Evolutionary conservation across 2,113 vertebrate genomes (phyloP), one percentile per base, ranked within the genome.

Genomic region (Craseonycteris thonglongyai): DNA sequence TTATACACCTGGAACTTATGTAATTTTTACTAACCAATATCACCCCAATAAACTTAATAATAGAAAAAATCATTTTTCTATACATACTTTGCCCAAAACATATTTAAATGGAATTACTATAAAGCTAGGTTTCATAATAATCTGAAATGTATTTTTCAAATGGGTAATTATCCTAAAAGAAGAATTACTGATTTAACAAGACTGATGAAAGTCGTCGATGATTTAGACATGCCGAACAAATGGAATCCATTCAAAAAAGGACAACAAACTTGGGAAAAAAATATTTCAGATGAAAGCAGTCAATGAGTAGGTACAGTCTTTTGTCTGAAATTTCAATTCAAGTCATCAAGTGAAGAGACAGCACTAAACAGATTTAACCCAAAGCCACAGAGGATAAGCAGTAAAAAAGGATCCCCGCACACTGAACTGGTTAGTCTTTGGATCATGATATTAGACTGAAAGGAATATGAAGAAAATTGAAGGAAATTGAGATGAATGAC

Each of bases 101-200:
- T 81, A 71, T 61, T 93, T 95, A 93, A 93, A 22, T 47, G 71
- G 11, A 65, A 90, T 85, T 56, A 88, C 10, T n/a, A 74, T 74
- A 75, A 91, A 88, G 2, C 24, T 74, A 58, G 16, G 13, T 35
- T 88, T 85, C 40, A 7, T 42, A 80, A 88, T 18, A 92, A 82
- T 49, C 5, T 66, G 33, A n/a, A 80, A 40, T 78, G 22, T 3
- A 38, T 86, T 91, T 74, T 85, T 82, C 22, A 68, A 95, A 63
- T 61, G 30, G 5, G 19, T 33, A 78, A 88, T 45, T 2, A 12
- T 82, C 56, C 42, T 59, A 81, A 76, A 61, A 86, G 24, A 40
- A 90, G 15, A 78, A 45, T 22, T 42, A 9, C 14, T 78, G 68
- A 65, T 82, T 56, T 42, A 65, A 40, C 4, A 95, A 69, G 38